Percentiles rank a stretch among this genome's conserved stretches.
Evolutionary conservation across 2,888 invertebrate genomes (phyloP).

Genomic region (Helicoverpa assulta): DNA sequence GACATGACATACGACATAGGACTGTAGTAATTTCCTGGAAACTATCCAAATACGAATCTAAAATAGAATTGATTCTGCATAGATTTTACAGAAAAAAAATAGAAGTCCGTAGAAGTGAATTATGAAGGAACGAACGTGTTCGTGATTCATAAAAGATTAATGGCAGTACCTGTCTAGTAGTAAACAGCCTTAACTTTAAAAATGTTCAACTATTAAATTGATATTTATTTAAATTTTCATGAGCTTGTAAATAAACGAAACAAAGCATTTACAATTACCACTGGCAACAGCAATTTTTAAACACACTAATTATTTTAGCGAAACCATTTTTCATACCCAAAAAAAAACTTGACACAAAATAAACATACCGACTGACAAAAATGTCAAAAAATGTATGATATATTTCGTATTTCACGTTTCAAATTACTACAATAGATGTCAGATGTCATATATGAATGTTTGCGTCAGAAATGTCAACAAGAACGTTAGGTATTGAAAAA

Average conservation of each 20-base stretch:
- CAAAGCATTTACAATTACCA: neutral
- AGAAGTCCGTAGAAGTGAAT: slow-evolving; percentile 22
- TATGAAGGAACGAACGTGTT: slow-evolving; percentile 17
- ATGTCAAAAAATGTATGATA: slow-evolving; percentile 51
- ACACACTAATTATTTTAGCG: slow-evolving; percentile 30
- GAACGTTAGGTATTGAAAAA: slow-evolving; percentile 30
- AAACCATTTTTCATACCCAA: slow-evolving; percentile 17
- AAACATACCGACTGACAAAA: slow-evolving; percentile 25
- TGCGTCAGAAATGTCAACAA: slow-evolving; percentile 33
- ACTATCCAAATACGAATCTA: slow-evolving; percentile 59
- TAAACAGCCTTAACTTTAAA: neutral
- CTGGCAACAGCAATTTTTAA: slow-evolving; percentile 5
- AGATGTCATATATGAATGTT: slow-evolving; percentile 36
- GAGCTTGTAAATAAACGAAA: slow-evolving; percentile 9
- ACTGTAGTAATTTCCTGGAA: slow-evolving; percentile 62
- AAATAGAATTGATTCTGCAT: slow-evolving; percentile 57
- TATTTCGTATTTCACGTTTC: slow-evolving; percentile 37
- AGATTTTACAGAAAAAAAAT: slow-evolving; percentile 28
- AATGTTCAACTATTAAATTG: slow-evolving; percentile 9
- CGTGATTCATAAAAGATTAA: slow-evolving; percentile 28
- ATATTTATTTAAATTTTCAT: neutral
- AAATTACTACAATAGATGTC: slow-evolving; percentile 41
- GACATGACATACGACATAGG: slow-evolving; percentile 64
- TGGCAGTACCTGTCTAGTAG: slow-evolving; percentile 25
- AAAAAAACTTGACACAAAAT: slow-evolving; percentile 11